A percentile compares a stretch with the other conserved stretches of the same genome.
These are phyloP conservation scores for Scytalopus superciliaris DNA, from an alignment of 2,113 vertebrate genomes.

Conservation along the genomic window DNA sequence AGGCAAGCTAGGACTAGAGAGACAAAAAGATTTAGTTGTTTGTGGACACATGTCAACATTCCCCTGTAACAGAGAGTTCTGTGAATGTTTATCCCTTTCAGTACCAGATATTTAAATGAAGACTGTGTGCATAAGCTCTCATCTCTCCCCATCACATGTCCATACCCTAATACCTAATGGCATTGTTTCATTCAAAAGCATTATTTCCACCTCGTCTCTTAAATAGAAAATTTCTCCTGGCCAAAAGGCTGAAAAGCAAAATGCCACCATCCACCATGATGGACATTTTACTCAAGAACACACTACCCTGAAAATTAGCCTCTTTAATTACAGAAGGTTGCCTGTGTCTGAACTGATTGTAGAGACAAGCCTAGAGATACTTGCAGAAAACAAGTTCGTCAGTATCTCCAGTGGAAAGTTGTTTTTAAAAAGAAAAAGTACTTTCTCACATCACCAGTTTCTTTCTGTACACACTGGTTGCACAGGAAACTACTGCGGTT, in stretches of 20 bases:
- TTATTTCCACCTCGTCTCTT: background rate
- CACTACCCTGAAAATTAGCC: background rate
- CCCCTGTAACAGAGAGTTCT: background rate
- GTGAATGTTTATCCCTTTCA: background rate
- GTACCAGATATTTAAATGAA: background rate
- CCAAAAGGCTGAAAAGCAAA: background rate
- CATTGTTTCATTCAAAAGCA: background rate
- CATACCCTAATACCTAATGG: background rate
- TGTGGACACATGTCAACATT: background rate
- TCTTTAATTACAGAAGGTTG: background rate
- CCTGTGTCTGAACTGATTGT: background rate
- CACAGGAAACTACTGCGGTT: background rate
- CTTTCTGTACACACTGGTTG: background rate
- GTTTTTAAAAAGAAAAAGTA: background rate
- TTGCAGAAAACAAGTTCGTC: background rate
- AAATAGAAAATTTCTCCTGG: background rate
- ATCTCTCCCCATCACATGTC: background rate
- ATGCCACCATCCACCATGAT: background rate
- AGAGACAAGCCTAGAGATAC: background rate
- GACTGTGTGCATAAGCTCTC: background rate
- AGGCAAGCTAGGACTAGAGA: constrained; percentile 81
- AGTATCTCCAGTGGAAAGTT: background rate
- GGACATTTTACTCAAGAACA: background rate
- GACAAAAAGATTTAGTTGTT: background rate
- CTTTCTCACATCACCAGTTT: background rate